Percentiles rank a stretch among this genome's conserved stretches.
Conservation (phyloP, 2,888 invertebrate species). For the Tinea trinotella region DNA sequence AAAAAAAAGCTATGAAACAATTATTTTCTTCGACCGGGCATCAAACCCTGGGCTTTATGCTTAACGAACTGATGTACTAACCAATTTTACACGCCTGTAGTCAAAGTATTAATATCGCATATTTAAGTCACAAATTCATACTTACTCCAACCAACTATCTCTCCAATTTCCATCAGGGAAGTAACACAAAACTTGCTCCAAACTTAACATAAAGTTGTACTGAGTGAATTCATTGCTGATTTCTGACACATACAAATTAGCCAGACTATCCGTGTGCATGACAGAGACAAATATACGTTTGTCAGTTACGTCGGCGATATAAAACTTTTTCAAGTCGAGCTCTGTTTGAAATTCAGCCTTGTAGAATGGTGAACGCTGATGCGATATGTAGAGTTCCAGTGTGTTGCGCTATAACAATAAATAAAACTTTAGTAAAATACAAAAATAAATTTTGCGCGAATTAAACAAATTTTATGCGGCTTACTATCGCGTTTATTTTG, state of each 20-base stretch:
- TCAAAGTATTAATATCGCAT: too few species aligned
- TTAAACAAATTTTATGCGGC: too few species aligned
- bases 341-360: slow-evolving; percentile 83
- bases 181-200: slow-evolving; percentile 86
- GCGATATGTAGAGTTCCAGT: slow-evolving; percentile 82
- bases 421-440: not conserved
- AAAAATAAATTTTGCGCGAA: too few species aligned
- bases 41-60: too few species aligned
- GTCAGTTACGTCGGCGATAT: slow-evolving; percentile 87
- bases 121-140: too few species aligned
- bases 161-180: slow-evolving; percentile 88
- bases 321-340: slow-evolving; percentile 77
- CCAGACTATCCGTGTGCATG: slow-evolving; percentile 79
- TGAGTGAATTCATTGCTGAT: slow-evolving; percentile 74
- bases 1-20: too few species aligned
- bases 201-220: slow-evolving; percentile 82
- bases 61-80: too few species aligned
- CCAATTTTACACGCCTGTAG: too few species aligned
- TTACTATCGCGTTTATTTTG: too few species aligned
- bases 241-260: slow-evolving; percentile 88
- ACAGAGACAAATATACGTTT: slow-evolving; percentile 86
- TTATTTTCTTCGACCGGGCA: too few species aligned
- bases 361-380: slow-evolving; percentile 78
- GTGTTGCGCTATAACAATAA: slow-evolving; percentile 50
- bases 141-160: slow-evolving; percentile 87